phyloP scores from a whole-genome alignment of 1,140 invertebrate species.

The Drosophila pectinifera region DNA sequence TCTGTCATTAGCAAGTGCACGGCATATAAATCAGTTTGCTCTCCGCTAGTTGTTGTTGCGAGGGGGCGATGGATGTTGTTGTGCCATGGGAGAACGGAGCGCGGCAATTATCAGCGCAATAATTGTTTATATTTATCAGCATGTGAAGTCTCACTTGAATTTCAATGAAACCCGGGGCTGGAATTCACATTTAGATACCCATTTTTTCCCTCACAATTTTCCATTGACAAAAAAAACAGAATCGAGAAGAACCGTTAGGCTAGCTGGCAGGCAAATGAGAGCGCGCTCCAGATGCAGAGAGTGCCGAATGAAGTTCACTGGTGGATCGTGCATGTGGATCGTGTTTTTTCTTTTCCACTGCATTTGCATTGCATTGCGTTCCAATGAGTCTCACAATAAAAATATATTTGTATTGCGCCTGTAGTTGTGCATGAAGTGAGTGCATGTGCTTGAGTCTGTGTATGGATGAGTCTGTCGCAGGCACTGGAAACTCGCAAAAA shows the following conservation, averaged over 20 bases:
- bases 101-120: slow-evolving; percentile 75
- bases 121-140: slow-evolving; percentile 75
- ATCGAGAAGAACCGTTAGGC: slow-evolving; percentile 42
- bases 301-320: slow-evolving; percentile 47
- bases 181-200: slow-evolving; percentile 17
- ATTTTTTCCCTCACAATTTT: slow-evolving; percentile 66
- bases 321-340: slow-evolving; percentile 45
- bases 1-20: slow-evolving; percentile 25
- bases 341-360: slow-evolving; percentile 20
- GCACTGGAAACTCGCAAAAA: slow-evolving; percentile 42
- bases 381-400: slow-evolving; percentile 34
- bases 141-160: slow-evolving; percentile 71
- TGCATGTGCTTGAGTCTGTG: slow-evolving; percentile 11
- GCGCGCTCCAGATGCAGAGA: slow-evolving; percentile 53
- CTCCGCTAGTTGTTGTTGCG: slow-evolving; percentile 1
- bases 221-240: slow-evolving; percentile 54
- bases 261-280: slow-evolving; percentile 57
- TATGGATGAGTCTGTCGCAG: slow-evolving; percentile 49
- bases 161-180: slow-evolving; percentile 58
- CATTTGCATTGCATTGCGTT: slow-evolving; percentile 22
- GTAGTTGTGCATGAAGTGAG: slow-evolving; percentile 15
- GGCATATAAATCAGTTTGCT: slow-evolving; percentile 34
- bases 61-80: slow-evolving; percentile 35
- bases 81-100: slow-evolving; percentile 42
- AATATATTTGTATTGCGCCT: slow-evolving; percentile 21